Evolutionary conservation across 2,113 vertebrate genomes (phyloP).

Genomic region (Pedionomus torquatus): DNA sequence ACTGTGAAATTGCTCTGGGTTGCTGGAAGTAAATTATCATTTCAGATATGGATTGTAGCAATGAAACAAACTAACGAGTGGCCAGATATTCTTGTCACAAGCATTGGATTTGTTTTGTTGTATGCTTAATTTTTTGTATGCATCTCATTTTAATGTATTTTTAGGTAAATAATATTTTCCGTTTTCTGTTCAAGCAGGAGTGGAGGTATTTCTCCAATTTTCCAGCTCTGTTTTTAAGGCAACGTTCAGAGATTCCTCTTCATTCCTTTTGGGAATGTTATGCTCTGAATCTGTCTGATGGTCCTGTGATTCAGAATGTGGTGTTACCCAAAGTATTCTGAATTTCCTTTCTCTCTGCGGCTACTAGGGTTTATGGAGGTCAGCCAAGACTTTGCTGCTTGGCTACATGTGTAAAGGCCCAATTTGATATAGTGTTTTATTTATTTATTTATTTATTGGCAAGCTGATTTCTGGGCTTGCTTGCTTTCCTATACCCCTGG

Average conservation of each 20-base stretch:
- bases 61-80: neutral
- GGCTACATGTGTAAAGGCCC: neutral
- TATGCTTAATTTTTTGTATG: neutral
- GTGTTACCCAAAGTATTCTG: neutral
- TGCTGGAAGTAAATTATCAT: conserved; percentile 27
- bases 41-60: neutral
- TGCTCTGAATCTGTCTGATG: neutral
- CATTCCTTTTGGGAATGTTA: neutral
- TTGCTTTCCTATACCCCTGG: neutral
- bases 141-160: neutral
- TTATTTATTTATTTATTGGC: neutral
- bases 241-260: neutral
- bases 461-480: neutral
- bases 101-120: neutral
- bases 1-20: conserved; percentile 39
- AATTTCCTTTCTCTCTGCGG: neutral
- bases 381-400: neutral
- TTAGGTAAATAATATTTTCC: neutral
- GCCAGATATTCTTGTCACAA: neutral
- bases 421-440: neutral
- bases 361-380: neutral
- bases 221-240: neutral
- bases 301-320: neutral
- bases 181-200: neutral
- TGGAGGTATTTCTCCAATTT: neutral